Evolutionary conservation across 2,113 vertebrate genomes (phyloP).

Genomic region (Antechinus stuartii): DNA sequence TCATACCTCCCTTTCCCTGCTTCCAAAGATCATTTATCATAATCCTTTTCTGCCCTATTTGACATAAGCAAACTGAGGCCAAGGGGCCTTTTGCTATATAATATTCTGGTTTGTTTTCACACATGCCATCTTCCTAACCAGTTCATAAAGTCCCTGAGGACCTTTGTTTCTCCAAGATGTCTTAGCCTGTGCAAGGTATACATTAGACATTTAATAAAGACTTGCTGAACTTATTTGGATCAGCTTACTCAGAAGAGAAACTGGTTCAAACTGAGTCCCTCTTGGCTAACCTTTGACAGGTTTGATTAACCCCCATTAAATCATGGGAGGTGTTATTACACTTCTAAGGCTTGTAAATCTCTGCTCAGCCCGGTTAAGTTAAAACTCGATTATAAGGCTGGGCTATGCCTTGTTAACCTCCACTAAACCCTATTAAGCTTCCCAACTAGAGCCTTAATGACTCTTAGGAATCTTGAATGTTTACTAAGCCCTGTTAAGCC

Average conservation of each 20-base stretch:
- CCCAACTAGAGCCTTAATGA: constrained; percentile 57
- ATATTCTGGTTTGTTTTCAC: neutral
- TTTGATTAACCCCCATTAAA: constrained; percentile 76
- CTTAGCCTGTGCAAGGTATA: neutral
- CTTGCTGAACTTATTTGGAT: constrained; percentile 27
- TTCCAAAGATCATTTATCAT: neutral
- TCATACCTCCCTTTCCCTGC: too few species aligned
- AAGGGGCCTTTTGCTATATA: neutral
- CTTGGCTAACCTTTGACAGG: constrained; percentile 54
- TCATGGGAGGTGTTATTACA: constrained; percentile 52
- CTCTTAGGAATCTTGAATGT: constrained; percentile 58
- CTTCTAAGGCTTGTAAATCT: constrained; percentile 55
- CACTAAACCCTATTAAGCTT: constrained; percentile 74
- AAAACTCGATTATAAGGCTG: constrained; percentile 67
- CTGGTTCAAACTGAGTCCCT: neutral
- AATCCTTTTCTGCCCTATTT: neutral
- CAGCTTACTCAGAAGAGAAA: neutral
- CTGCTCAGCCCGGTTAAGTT: constrained; percentile 43
- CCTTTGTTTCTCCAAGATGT: neutral
- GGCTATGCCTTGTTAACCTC: constrained; percentile 77
- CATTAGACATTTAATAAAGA: constrained; percentile 22
- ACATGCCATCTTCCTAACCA: neutral
- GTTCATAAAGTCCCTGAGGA: neutral
- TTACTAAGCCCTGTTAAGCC: constrained; percentile 33
- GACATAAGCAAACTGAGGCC: neutral